These are phyloP conservation scores for Pycnomerus fuliginosus DNA, from an alignment of 2,888 invertebrate genomes.

Conservation along the genomic window DNA sequence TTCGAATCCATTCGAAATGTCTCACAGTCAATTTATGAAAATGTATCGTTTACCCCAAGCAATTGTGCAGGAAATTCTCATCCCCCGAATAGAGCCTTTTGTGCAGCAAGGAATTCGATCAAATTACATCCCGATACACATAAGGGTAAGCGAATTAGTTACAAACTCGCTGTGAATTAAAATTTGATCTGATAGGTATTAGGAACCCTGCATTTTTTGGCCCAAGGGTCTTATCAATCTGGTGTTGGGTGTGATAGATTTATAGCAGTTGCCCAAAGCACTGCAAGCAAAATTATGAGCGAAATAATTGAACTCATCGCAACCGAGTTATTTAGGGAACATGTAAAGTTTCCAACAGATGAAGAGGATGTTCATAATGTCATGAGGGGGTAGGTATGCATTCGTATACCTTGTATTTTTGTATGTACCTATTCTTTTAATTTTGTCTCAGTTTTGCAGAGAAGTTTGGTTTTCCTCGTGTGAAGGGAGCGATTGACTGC, in stretches of 20 bases:
- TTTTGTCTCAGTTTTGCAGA: neutral
- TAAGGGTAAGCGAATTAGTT: too few relatives aligned
- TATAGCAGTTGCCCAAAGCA: neutral
- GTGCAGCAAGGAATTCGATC: too few relatives aligned
- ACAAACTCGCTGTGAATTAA: too few relatives aligned
- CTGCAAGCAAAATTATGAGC: neutral
- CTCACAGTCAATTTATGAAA: too few relatives aligned
- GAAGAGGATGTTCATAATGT: neutral
- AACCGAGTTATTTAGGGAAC: neutral
- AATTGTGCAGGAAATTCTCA: too few relatives aligned
- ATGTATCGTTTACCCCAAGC: too few relatives aligned
- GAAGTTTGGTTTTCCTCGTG: neutral
- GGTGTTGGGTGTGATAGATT: neutral
- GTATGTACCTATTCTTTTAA: too few relatives aligned
- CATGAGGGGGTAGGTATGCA: neutral
- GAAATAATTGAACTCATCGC: neutral
- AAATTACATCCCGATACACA: too few relatives aligned
- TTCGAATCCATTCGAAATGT: too few relatives aligned
- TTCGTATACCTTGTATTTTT: too few relatives aligned
- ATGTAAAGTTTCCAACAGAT: neutral
- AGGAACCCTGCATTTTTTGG: neutral
- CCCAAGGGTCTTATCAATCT: neutral
- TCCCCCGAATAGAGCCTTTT: too few relatives aligned
- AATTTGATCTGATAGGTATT: too few relatives aligned
- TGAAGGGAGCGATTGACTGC: neutral